Evolutionary conservation across 1,140 invertebrate species (phyloP), one percentile per base, ranked within the genome.

Genomic region (Musca vetustissima): DNA sequence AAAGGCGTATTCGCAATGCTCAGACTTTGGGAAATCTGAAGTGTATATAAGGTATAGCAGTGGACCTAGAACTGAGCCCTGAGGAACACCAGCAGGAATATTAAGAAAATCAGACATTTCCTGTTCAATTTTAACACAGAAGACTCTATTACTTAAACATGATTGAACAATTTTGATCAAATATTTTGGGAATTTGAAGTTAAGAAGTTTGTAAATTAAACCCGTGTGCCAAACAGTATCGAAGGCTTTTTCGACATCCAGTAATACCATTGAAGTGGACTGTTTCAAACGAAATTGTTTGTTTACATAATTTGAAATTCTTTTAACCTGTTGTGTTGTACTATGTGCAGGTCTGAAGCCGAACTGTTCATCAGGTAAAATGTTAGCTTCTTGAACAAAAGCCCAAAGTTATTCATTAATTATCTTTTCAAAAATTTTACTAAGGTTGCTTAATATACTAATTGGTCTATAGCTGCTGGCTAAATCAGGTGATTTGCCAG

Each of bases 21-120:
- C 25, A 13, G 21, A 8, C 4, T n/a, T 22, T 19, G 21, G 74
- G 3, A 79, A 71, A 50, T 82, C 77, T 17, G 72, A 71, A 24
- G 48, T 66, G 47, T 52, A 66, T n/a, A 66, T 49, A 25, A 17
- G 49, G 24, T 66, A 66, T n/a, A 66, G 64, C 14, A 66, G 21
- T 8, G 64, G 64, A 32, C 36, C 43, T 50, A 66, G 17, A 28
- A 66, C 64, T 22, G 22, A 52, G 19, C 64, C 24, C 24, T 32
- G 24, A 0, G 48, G 64, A 13, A 66, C 64, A 14, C 64, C 64
- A 8, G 64, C 64, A 50, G 15, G 48, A 2, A 50, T 66, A 17
- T 3, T 4, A 14, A 14, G 21, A 17, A 17, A 21, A 1, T 47
- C n/a, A 8, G 32, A 64, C 9, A 21, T 2, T 3, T 21, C 22